phyloP scores from a whole-genome alignment of 2,113 vertebrate genomes.

The Marmota flaviventris region DNA sequence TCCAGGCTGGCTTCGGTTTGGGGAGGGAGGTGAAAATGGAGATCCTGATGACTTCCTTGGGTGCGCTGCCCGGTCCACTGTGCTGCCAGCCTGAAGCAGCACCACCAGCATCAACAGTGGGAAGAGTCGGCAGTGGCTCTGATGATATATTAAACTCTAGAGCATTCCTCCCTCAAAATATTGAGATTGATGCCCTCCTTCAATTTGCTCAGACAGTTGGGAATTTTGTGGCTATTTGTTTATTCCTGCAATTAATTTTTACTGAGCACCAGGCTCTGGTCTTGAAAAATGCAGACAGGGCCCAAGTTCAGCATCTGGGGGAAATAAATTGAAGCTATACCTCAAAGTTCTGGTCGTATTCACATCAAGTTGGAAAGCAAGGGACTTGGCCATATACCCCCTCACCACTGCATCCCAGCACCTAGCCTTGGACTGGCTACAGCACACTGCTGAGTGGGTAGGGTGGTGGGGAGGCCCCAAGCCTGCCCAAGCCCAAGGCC shows the following conservation, averaged over 20 bases:
- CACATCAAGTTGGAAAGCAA: not conserved
- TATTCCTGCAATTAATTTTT: not conserved
- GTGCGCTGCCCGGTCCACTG: rapidly evolving
- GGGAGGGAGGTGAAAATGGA: not conserved
- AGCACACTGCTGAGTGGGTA: not conserved
- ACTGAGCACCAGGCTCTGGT: not conserved
- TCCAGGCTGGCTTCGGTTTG: not conserved
- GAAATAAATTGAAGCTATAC: not conserved
- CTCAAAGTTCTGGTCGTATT: not conserved
- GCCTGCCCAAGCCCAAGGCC: not conserved
- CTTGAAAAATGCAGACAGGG: not conserved
- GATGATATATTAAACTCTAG: not conserved
- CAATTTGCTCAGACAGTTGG: not conserved
- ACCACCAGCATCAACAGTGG: not conserved
- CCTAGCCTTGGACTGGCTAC: not conserved
- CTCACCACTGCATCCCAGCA: not conserved
- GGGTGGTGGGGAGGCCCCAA: not conserved
- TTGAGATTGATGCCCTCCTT: not conserved
- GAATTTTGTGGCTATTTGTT: not conserved
- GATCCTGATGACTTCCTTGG: not conserved
- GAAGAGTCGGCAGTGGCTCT: not conserved
- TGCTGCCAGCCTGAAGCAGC: not conserved
- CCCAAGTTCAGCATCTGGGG: not conserved
- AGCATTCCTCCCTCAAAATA: not conserved
- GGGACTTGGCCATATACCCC: not conserved